Percentiles rank a stretch among this genome's conserved stretches.
These are phyloP conservation scores for Hepsetus odoe DNA, from an alignment of 2,113 vertebrate species.

Conservation along the genomic window DNA sequence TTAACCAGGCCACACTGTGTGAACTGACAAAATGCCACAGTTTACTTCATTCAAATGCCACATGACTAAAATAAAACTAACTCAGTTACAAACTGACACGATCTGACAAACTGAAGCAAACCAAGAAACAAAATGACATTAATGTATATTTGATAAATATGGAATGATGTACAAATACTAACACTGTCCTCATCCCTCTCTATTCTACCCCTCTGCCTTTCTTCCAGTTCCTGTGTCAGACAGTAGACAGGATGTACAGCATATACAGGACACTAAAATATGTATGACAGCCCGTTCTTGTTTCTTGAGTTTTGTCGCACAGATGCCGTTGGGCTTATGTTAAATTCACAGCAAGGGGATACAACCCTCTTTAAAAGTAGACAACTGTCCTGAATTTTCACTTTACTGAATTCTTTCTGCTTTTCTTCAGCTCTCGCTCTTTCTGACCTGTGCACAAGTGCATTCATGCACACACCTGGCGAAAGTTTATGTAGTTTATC, in stretches of 20 bases:
- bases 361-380: background rate
- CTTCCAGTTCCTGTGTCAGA: background rate
- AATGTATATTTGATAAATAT: too few species aligned
- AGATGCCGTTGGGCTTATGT: background rate
- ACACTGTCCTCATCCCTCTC: constrained; percentile 3
- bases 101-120: too few species aligned
- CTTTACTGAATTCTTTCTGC: constrained; percentile 20
- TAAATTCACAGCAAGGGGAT: background rate
- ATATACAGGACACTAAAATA: constrained; percentile 14
- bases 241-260: constrained; percentile 2
- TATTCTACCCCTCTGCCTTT: background rate
- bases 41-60: too few species aligned
- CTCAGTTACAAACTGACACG: too few species aligned
- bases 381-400: background rate
- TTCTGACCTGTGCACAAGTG: background rate
- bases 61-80: too few species aligned
- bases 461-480: constrained; percentile 27
- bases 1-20: too few species aligned
- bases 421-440: constrained; percentile 52
- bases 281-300: constrained; percentile 2
- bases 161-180: too few species aligned
- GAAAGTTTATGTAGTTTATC: constrained; percentile 37
- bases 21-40: too few species aligned
- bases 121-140: too few species aligned
- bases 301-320: background rate